phyloP scores from a whole-genome alignment of 1,140 invertebrate species.

The Heliothis virescens region DNA sequence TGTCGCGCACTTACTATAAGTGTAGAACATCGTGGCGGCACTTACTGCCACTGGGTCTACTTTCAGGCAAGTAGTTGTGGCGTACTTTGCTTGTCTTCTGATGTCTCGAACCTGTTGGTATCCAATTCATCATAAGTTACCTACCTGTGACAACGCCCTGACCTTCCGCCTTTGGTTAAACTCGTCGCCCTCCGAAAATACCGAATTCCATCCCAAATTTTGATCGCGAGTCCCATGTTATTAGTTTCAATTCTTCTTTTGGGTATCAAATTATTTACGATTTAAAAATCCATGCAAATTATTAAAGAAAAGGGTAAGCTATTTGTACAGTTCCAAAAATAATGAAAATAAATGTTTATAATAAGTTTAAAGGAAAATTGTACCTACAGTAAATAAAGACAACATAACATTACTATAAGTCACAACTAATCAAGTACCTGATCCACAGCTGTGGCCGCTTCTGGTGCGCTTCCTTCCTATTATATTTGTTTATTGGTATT shows the following conservation, averaged over 20 bases:
- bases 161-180: background rate
- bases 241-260: background rate
- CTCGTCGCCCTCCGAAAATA: background rate
- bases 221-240: conserved; percentile 2
- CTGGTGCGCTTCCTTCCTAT: conserved; percentile 1
- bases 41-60: conserved; percentile 26
- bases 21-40: conserved; percentile 22
- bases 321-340: conserved; percentile 22
- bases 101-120: conserved; percentile 37
- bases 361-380: conserved; percentile 6
- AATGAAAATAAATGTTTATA: conserved; percentile 21
- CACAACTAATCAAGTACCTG: conserved; percentile 9
- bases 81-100: conserved; percentile 25
- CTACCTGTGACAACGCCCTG: conserved; percentile 12
- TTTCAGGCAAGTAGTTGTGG: conserved; percentile 35
- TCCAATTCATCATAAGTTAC: conserved; percentile 35
- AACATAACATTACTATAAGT: background rate
- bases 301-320: conserved; percentile 23
- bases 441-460: background rate
- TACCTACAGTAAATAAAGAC: conserved; percentile 14
- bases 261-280: conserved; percentile 3
- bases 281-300: conserved; percentile 11
- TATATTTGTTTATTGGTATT: background rate
- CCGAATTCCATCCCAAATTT: conserved; percentile 1
- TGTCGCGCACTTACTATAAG: conserved; percentile 24